Evolutionary conservation across 2,888 invertebrate genomes (phyloP).

Genomic region (Thumatha senex): DNA sequence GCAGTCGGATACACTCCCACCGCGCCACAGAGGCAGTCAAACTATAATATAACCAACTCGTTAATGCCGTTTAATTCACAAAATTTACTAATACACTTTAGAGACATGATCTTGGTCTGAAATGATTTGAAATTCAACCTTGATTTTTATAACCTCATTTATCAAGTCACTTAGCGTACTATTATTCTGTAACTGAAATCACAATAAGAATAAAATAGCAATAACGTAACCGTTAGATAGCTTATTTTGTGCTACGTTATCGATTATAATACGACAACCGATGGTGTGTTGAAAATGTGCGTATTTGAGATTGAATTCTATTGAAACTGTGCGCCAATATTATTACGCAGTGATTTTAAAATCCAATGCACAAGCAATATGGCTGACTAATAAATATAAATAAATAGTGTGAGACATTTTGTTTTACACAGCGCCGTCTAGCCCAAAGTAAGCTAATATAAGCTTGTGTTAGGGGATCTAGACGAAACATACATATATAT

Average conservation of each 20-base stretch:
- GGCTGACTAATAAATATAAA: too few relatives aligned
- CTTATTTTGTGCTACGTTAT: conserved; percentile 10
- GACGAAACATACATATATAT: too few relatives aligned
- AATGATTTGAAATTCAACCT: conserved; percentile 1
- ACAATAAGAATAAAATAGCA: conserved; percentile 16
- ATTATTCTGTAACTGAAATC: conserved; percentile 11
- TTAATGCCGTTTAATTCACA: background rate
- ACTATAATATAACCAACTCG: background rate
- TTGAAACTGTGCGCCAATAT: too few relatives aligned
- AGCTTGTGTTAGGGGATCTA: too few relatives aligned
- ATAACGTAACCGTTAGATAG: conserved; percentile 15
- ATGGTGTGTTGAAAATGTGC: background rate
- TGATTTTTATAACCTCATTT: conserved; percentile 1
- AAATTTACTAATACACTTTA: background rate
- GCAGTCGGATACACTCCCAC: too few relatives aligned
- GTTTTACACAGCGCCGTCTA: too few relatives aligned
- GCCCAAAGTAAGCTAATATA: too few relatives aligned
- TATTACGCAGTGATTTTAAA: too few relatives aligned
- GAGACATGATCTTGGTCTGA: background rate
- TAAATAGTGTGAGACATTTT: too few relatives aligned
- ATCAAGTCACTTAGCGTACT: background rate
- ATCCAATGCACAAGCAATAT: too few relatives aligned
- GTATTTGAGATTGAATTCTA: background rate
- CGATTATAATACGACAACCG: background rate
- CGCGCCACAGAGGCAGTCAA: too few relatives aligned